These are phyloP conservation scores for Hermodice carunculata DNA, from an alignment of 2,888 invertebrate genomes.

Conservation along the genomic window DNA sequence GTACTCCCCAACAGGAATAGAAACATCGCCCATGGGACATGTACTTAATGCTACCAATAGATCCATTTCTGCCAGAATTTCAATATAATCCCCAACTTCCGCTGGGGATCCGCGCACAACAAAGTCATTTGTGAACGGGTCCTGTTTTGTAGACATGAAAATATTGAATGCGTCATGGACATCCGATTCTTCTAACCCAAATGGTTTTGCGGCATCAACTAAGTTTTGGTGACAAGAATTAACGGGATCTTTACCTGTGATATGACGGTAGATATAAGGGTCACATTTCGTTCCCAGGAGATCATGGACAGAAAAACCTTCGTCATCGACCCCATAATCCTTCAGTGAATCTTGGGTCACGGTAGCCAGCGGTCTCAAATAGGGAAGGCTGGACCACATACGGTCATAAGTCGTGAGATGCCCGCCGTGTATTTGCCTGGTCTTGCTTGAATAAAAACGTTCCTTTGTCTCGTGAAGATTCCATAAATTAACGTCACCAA, in stretches of 20 bases:
- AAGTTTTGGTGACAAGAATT: constrained; percentile 17
- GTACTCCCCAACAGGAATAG: too few relatives aligned
- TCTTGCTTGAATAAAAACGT: constrained; percentile 11
- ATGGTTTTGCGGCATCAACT: constrained; percentile 2
- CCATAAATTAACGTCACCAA: constrained; percentile 17
- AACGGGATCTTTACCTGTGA: too few relatives aligned
- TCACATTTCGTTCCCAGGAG: constrained; percentile 16
- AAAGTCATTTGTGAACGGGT: background rate
- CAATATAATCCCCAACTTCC: constrained; percentile 8
- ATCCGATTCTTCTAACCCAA: background rate
- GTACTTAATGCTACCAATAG: constrained; percentile 13
- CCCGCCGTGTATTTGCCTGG: constrained; percentile 2
- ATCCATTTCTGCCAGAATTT: constrained; percentile 12
- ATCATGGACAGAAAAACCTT: constrained; percentile 12
- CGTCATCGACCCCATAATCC: constrained; percentile 10
- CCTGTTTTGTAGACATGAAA: constrained; percentile 11
- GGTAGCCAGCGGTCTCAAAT: constrained; percentile 12
- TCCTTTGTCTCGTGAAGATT: constrained; percentile 13
- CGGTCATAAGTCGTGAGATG: constrained; percentile 8
- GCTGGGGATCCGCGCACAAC: constrained; percentile 5
- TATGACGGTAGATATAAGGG: constrained; percentile 6
- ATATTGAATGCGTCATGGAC: constrained; percentile 20
- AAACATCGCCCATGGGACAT: too few relatives aligned
- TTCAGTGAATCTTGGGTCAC: constrained; percentile 13
- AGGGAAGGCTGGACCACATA: constrained; percentile 16